A percentile compares a stretch with the other conserved stretches of the same genome.
Conservation (phyloP, 2,113 vertebrate genomes). For the Erythrolamprus reginae region DNA sequence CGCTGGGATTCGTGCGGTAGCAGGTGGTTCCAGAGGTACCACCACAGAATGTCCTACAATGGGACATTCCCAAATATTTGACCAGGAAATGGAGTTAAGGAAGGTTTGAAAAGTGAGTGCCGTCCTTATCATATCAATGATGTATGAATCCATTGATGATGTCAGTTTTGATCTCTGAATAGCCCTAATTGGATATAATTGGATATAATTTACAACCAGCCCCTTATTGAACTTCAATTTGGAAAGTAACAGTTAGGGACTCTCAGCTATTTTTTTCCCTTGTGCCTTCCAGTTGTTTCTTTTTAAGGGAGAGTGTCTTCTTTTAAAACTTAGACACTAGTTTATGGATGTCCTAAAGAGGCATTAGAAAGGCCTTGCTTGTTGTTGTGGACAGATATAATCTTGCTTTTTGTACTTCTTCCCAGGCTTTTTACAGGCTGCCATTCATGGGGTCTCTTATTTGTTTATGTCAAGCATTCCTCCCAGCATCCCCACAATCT, state of each 20-base stretch:
- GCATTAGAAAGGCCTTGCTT: neutral
- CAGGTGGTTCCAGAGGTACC: too few relatives aligned
- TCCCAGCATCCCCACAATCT: neutral
- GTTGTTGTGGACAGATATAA: neutral
- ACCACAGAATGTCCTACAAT: too few relatives aligned
- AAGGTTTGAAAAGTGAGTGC: too few relatives aligned
- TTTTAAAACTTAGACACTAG: neutral
- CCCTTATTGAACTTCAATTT: neutral
- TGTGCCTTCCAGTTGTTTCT: neutral
- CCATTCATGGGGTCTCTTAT: neutral
- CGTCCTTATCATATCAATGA: neutral
- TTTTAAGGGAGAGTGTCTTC: neutral
- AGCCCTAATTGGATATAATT: neutral
- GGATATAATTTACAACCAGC: neutral
- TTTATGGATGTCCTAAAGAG: neutral
- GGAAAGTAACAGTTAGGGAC: neutral
- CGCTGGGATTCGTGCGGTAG: too few relatives aligned
- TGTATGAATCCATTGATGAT: neutral
- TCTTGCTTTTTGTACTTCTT: neutral
- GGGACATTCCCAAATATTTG: too few relatives aligned
- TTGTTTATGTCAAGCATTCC: neutral
- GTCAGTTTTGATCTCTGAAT: neutral
- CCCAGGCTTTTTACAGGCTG: neutral
- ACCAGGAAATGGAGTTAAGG: too few relatives aligned
- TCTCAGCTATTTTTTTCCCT: too few relatives aligned